A percentile compares a stretch with the other conserved stretches of the same genome.
Evolutionary conservation across 2,888 invertebrate genomes (phyloP).

Genomic region (Lycaena phlaeas): DNA sequence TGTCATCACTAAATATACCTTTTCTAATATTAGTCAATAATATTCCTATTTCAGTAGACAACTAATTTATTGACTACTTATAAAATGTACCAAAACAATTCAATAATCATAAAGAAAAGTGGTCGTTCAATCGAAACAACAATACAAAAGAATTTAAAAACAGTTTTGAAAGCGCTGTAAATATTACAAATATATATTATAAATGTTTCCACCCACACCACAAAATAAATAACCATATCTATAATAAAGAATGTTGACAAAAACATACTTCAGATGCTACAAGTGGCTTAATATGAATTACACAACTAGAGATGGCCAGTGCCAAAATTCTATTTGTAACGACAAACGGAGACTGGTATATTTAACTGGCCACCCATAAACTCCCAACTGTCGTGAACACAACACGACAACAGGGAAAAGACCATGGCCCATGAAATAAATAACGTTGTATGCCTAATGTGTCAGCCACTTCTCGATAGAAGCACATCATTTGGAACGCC

Average conservation of each 20-base stretch:
- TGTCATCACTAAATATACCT: too few relatives aligned
- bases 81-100: too few relatives aligned
- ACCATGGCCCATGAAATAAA: conserved; percentile 6
- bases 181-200: conserved; percentile 16
- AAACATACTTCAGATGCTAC: conserved; percentile 54
- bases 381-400: conserved; percentile 54
- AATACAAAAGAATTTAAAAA: not conserved
- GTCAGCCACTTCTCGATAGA: too few relatives aligned
- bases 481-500: too few relatives aligned
- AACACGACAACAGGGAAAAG: conserved; percentile 18
- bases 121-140: too few relatives aligned
- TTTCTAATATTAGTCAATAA: too few relatives aligned
- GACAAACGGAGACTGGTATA: conserved; percentile 69
- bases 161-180: not conserved
- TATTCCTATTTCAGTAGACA: too few relatives aligned
- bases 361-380: conserved; percentile 70
- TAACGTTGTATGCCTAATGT: too few relatives aligned
- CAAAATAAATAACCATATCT: conserved; percentile 15
- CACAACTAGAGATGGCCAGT: conserved; percentile 67
- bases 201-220: not conserved
- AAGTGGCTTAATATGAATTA: conserved; percentile 67
- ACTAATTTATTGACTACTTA: too few relatives aligned
- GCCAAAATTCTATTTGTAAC: conserved; percentile 72
- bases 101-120: too few relatives aligned
- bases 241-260: conserved; percentile 33